Evolutionary conservation across 2,113 vertebrate species (phyloP).

Genomic region (Nipponia nippon): DNA sequence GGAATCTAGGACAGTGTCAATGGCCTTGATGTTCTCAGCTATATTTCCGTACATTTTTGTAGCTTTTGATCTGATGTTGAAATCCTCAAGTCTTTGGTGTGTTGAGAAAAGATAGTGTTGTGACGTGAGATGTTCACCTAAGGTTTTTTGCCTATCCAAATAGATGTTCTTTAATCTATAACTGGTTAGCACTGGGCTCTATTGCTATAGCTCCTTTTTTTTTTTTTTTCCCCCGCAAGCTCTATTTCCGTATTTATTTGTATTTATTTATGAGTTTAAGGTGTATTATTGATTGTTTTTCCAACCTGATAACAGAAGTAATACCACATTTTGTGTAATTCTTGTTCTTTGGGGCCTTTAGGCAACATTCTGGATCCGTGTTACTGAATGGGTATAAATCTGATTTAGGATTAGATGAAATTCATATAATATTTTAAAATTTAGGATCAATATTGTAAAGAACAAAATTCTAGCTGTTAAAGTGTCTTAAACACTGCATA

Average conservation of each 20-base stretch:
- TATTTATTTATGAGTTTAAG: neutral
- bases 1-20: neutral
- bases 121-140: neutral
- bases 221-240: rapidly evolving
- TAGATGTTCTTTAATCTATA: neutral
- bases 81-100: neutral
- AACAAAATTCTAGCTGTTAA: neutral
- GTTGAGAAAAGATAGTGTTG: neutral
- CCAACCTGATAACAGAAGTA: neutral
- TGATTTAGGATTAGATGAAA: neutral
- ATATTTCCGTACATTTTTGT: neutral
- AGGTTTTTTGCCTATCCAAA: neutral
- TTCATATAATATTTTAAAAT: neutral
- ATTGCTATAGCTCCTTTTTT: neutral
- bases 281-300: neutral
- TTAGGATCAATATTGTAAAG: neutral
- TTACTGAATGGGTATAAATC: neutral
- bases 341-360: neutral
- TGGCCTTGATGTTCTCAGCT: neutral
- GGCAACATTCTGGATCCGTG: neutral
- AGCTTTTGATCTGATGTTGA: neutral
- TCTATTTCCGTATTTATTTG: neutral
- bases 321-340: neutral
- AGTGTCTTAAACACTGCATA: neutral
- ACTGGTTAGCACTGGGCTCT: rapidly evolving